Percentiles rank a stretch among this genome's conserved stretches.
phyloP scores from a whole-genome alignment of 2,797 vertebrate genomes.

The Ficedula albicollis region DNA sequence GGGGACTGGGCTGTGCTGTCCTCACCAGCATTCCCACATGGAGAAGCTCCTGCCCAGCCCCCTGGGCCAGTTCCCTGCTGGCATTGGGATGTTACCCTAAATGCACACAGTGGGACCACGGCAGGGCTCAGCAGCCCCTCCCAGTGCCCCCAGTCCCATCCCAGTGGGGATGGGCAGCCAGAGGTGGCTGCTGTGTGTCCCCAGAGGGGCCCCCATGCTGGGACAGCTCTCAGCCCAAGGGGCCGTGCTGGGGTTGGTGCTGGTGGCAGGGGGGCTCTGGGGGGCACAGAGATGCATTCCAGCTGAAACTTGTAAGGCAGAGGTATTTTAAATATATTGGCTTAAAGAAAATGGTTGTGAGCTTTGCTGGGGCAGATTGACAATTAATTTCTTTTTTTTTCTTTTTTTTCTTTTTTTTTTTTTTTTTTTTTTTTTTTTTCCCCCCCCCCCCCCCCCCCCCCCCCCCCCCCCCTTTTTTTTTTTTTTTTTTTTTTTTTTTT shows the following conservation, averaged over 20 bases:
- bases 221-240: background rate
- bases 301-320: constrained; percentile 48
- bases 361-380: constrained; percentile 43
- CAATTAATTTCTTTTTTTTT: constrained; percentile 30
- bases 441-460: no score
- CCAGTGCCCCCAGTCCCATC: background rate
- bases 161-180: background rate
- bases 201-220: background rate
- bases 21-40: background rate
- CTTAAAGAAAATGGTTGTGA: constrained; percentile 25
- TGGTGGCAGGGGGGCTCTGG: background rate
- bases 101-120: accelerated
- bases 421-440: background rate
- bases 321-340: constrained; percentile 62
- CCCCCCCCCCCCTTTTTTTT: no score
- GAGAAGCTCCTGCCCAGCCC: background rate
- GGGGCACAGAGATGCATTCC: constrained; percentile 29
- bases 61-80: accelerated
- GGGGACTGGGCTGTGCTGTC: background rate
- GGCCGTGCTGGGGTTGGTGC: background rate
- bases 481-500: background rate
- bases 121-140: accelerated
- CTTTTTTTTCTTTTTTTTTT: background rate
- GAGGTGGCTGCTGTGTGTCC: background rate
- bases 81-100: background rate